Evolutionary conservation across 2,113 vertebrate species (phyloP).

Genomic region (Ptilonorhynchus violaceus): DNA sequence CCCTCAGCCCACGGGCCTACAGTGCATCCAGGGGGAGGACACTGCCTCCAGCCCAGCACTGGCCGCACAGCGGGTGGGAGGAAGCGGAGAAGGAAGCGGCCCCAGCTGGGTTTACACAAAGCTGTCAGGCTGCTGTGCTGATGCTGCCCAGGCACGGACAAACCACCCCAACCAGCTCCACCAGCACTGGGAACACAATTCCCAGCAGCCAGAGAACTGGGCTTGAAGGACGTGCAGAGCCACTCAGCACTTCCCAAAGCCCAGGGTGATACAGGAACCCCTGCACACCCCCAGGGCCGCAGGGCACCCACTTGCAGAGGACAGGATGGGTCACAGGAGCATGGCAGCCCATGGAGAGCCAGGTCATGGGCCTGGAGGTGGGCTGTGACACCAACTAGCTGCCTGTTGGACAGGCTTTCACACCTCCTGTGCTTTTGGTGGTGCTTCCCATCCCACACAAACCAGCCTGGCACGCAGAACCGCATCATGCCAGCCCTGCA

Average conservation of each 20-base stretch:
- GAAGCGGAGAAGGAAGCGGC: not conserved
- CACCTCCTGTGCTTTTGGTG: not conserved
- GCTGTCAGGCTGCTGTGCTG: slow-evolving; percentile 19
- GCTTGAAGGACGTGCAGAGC: not conserved
- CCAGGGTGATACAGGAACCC: not conserved
- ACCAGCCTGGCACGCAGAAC: not conserved
- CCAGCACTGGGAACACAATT: not conserved
- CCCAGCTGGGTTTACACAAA: slow-evolving; percentile 28
- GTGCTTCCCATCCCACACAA: rapidly evolving
- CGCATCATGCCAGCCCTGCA: rapidly evolving
- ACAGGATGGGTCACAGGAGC: not conserved
- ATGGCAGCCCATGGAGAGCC: rapidly evolving
- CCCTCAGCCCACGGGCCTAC: not conserved
- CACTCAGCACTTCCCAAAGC: not conserved
- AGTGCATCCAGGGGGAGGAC: not conserved
- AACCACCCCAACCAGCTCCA: not conserved
- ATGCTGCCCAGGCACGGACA: slow-evolving; percentile 41
- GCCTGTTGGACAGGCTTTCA: not conserved
- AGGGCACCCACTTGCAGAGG: not conserved
- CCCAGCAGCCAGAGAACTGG: not conserved
- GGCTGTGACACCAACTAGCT: not conserved
- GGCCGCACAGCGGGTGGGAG: not conserved
- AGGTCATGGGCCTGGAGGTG: not conserved
- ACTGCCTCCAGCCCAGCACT: not conserved
- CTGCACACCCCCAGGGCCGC: not conserved